These are phyloP conservation scores for Pantherophis guttatus DNA, from an alignment of 2,113 vertebrate genomes.

Conservation along the genomic window DNA sequence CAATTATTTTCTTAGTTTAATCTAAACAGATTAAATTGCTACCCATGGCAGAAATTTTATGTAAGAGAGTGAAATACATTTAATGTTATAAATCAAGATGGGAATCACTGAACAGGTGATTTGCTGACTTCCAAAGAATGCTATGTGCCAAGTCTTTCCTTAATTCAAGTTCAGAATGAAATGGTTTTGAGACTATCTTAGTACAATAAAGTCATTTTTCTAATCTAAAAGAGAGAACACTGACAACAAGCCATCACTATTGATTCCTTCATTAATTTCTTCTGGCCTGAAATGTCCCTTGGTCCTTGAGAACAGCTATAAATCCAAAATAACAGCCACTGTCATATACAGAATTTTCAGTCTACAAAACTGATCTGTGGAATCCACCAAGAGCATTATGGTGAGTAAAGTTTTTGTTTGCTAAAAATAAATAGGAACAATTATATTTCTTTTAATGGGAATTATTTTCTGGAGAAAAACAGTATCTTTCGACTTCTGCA, in stretches of 20 bases:
- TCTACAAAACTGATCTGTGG: not conserved
- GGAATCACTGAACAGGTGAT: not conserved
- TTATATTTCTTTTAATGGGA: not conserved
- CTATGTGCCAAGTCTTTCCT: not conserved
- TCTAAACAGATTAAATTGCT: not conserved
- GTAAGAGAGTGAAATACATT: not conserved
- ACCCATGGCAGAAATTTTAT: not conserved
- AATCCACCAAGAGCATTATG: not conserved
- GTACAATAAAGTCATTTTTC: not conserved
- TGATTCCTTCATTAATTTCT: not conserved
- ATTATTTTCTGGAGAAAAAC: not conserved
- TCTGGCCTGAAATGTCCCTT: not conserved
- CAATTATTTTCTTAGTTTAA: not conserved
- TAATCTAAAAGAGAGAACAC: not conserved
- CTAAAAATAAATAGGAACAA: not conserved
- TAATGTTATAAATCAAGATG: not conserved
- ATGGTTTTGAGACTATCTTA: not conserved
- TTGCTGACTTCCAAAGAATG: not conserved
- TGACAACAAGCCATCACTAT: not conserved
- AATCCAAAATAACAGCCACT: not conserved
- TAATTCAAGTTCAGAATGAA: not conserved
- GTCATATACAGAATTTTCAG: not conserved
- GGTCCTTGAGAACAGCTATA: not conserved
- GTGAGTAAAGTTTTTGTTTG: not conserved
- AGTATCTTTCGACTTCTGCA: not conserved